Base-by-base conservation (phyloP, 2,797 vertebrate genomes). In the Coendou prehensilis region DNA sequence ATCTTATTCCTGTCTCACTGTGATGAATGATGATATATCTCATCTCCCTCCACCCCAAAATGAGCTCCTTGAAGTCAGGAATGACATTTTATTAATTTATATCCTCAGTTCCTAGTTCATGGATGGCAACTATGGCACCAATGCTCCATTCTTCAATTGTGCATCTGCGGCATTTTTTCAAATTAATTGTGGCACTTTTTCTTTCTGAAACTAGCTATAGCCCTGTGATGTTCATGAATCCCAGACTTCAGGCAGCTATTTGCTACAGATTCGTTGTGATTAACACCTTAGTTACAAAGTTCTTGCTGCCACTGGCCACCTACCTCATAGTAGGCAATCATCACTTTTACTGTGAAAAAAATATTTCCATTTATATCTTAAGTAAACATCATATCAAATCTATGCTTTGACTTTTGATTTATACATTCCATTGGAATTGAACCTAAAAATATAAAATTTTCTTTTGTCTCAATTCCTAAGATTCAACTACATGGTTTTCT, bases 341-440 rank as follows among this genome's bases (percentile, higher is more conserved):
- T 80, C 56, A 18, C 54, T 89, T 45, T 85, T 84, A 84, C 87
- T 22, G 69, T 37, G 22, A 81, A 92, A 87, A 41, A 78, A 76
- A 14, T 7, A 28, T 89, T 92, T 78, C 33, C 26, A 71, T n/a
- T 47, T 87, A 47, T 73, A 47, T 37, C 26, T 75, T 94, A 64
- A 86, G 10, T 93, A 37, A 52, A 76, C 93, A 89, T 56, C 52
- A 37, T 47, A 64, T 26, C 78, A 69, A 56, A 67, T 54, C 20
- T 9, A 33, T 88, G 41, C 4, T 78, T 91, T 92, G 23, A 1
- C 85, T 75, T 95, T 84, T 59, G n/a, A 26, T 86, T 83, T 80
- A 13, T 52, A 18, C 59, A 18, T 87, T 69, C 26, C 64, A 28
- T 73, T 76, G 30, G 57, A 79, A 50, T 81, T 89, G 45, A 92